A percentile compares a stretch with the other conserved stretches of the same genome.
Conservation (phyloP, 2,113 vertebrate species). For the Opisthocomus hoazin region DNA sequence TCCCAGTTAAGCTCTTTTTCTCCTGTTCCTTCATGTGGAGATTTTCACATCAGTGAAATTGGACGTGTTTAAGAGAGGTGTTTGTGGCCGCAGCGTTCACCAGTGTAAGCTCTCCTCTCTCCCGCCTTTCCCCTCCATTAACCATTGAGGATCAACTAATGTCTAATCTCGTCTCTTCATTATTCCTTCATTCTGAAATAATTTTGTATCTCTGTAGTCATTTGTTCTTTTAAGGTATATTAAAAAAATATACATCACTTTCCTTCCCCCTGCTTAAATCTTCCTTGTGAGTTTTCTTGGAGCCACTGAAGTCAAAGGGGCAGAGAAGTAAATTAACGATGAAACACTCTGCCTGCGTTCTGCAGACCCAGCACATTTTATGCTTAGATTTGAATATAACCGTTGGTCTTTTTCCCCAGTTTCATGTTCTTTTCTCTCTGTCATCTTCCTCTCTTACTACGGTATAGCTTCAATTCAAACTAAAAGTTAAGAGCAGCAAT, state of each 20-base stretch:
- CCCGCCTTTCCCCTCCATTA: conserved; percentile 22
- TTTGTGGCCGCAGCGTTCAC: not conserved
- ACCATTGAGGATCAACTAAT: conserved; percentile 13
- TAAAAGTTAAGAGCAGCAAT: conserved; percentile 25
- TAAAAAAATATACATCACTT: not conserved
- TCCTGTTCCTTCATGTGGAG: conserved; percentile 55
- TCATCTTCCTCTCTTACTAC: not conserved
- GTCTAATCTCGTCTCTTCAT: conserved; percentile 6
- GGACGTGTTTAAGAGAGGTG: conserved; percentile 60
- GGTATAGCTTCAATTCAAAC: not conserved
- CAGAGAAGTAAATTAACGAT: conserved; percentile 41
- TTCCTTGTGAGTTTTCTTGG: not conserved
- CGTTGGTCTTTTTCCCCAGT: not conserved
- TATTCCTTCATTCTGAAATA: conserved; percentile 24
- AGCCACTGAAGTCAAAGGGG: not conserved
- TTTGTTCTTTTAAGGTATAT: conserved; percentile 15
- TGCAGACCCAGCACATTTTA: conserved; percentile 18
- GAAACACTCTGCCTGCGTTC: not conserved
- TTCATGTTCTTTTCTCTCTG: not conserved
- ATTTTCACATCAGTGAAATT: conserved; percentile 61
- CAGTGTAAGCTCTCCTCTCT: not conserved
- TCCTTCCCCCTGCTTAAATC: not conserved
- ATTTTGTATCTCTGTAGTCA: not conserved
- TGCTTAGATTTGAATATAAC: conserved; percentile 30
- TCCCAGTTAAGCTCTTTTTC: conserved; percentile 59